phyloP scores from a whole-genome alignment of 2,888 invertebrate genomes.

The Neelides folsomi region DNA sequence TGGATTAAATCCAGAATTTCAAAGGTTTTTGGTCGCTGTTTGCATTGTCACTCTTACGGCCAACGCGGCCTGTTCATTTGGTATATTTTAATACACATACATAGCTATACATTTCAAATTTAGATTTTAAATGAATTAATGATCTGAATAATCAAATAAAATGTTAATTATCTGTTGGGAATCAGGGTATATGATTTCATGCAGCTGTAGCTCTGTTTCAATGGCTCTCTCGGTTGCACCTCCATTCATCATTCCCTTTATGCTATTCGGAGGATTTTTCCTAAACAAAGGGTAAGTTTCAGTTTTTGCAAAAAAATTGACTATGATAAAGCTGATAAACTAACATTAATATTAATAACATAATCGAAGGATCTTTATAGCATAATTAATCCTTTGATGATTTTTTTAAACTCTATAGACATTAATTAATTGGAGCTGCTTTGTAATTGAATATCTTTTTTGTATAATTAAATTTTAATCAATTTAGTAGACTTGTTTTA shows the following conservation, averaged over 20 bases:
- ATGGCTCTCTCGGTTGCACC: constrained; percentile 85
- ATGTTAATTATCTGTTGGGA: constrained; percentile 10
- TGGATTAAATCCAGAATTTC: constrained; percentile 58
- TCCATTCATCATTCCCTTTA: constrained; percentile 79
- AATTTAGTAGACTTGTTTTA: too few relatives aligned
- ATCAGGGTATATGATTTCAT: constrained; percentile 83
- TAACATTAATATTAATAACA: too few relatives aligned
- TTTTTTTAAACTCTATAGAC: too few relatives aligned
- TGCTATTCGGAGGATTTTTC: constrained; percentile 92
- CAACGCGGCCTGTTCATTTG: constrained; percentile 78
- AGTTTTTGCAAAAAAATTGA: too few relatives aligned
- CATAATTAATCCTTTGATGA: too few relatives aligned
- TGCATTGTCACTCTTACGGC: constrained; percentile 62
- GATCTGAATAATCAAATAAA: too few relatives aligned
- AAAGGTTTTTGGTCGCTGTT: constrained; percentile 52
- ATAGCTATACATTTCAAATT: too few relatives aligned
- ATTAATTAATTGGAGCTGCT: too few relatives aligned
- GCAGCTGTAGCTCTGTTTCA: constrained; percentile 48
- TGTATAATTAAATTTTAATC: too few relatives aligned
- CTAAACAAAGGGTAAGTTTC: constrained; percentile 72
- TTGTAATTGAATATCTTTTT: too few relatives aligned
- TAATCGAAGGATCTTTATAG: too few relatives aligned
- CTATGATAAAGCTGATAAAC: too few relatives aligned
- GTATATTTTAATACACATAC: constrained; percentile 42
- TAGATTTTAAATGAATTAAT: not conserved